Evolutionary conservation across 1,140 invertebrate species (phyloP).

Genomic region (Bombus vancouverensis): DNA sequence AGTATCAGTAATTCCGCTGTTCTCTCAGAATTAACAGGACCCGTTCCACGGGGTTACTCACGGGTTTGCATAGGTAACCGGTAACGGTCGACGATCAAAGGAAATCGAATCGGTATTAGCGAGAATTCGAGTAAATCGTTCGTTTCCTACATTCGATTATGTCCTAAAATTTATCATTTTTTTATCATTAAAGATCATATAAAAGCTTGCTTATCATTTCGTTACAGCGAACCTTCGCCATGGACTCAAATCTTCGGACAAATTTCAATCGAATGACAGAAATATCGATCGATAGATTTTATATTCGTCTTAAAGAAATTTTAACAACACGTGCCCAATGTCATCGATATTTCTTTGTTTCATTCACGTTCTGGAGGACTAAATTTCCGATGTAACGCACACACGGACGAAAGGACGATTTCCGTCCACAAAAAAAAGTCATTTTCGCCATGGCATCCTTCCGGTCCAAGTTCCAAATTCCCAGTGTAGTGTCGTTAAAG

Average conservation of each 20-base stretch:
- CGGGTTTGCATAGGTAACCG: constrained; percentile 37
- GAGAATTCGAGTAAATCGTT: constrained; percentile 13
- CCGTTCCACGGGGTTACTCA: constrained; percentile 6
- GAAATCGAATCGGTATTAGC: constrained; percentile 33
- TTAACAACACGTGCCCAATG: not conserved
- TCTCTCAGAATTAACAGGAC: constrained; percentile 47
- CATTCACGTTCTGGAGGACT: not conserved
- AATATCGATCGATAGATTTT: not conserved
- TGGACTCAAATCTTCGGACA: too few species aligned
- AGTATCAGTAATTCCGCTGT: constrained; percentile 48
- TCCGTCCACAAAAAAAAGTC: constrained; percentile 3
- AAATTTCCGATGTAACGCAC: constrained; percentile 24
- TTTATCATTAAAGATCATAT: not conserved
- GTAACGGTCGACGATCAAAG: constrained; percentile 59
- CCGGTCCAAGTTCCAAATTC: constrained; percentile 36
- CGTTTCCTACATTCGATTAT: not conserved
- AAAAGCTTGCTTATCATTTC: not conserved
- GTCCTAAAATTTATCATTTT: too few species aligned
- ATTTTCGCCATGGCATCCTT: constrained; percentile 22
- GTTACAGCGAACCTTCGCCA: not conserved
- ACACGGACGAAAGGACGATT: not conserved
- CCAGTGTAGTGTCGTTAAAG: not conserved
- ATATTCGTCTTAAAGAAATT: not conserved
- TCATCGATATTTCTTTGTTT: constrained; percentile 12
- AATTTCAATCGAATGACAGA: not conserved